phyloP scores from a whole-genome alignment of 1,140 invertebrate species.

The Drosophila parvula region DNA sequence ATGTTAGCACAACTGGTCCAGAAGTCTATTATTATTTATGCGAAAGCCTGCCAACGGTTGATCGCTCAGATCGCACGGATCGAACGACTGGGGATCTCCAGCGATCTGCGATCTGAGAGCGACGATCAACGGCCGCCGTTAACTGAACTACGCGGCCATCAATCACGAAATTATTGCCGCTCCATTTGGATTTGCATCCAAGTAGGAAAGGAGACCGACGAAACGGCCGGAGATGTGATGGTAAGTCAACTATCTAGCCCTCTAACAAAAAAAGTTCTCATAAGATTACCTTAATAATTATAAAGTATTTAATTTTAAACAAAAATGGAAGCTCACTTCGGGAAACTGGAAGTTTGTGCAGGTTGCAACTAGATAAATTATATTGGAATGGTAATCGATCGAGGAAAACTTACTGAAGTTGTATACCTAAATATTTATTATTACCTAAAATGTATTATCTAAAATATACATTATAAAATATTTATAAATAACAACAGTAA shows the following conservation, averaged over 20 bases:
- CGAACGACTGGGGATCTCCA: conserved; percentile 1
- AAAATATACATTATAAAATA: too few relatives aligned
- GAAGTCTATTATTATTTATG: conserved; percentile 82
- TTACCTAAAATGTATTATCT: too few relatives aligned
- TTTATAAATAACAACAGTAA: too few relatives aligned
- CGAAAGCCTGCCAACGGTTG: conserved; percentile 66
- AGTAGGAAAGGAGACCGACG: neutral
- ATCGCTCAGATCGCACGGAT: conserved; percentile 45
- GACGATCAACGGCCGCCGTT: conserved; percentile 58
- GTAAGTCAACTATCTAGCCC: neutral
- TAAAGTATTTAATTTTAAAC: neutral
- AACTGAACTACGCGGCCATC: conserved; percentile 77
- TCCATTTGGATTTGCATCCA: conserved; percentile 61
- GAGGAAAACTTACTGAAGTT: too few relatives aligned
- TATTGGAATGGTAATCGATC: too few relatives aligned
- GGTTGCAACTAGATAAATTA: too few relatives aligned
- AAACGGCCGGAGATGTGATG: neutral
- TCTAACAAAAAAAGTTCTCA: neutral
- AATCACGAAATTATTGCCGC: conserved; percentile 80
- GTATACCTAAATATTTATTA: too few relatives aligned
- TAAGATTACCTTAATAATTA: neutral
- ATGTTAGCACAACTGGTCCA: conserved; percentile 81
- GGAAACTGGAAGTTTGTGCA: too few relatives aligned
- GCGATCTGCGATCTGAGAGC: conserved; percentile 48
- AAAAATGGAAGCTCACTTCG: too few relatives aligned